Conservation (phyloP, 1,140 invertebrate species). For the Grapholita molesta region DNA sequence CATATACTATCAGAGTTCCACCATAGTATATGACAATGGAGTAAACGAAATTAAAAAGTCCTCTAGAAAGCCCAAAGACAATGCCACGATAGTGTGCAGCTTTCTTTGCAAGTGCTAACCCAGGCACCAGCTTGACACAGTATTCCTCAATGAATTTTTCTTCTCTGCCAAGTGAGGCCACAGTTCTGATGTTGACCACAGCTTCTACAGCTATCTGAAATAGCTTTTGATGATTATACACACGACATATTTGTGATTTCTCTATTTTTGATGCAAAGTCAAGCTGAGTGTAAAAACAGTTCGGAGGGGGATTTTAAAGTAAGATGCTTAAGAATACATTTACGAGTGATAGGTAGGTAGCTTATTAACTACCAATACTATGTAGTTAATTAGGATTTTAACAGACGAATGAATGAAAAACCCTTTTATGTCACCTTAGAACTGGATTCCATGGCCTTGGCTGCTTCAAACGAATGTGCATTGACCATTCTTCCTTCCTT, state of each 20-base stretch:
- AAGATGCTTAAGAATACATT: too few species aligned
- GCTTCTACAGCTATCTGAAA: constrained; percentile 86
- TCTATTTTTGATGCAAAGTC: too few species aligned
- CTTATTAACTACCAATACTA: too few species aligned
- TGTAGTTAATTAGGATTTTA: too few species aligned
- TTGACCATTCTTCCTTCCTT: constrained; percentile 81
- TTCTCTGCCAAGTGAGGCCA: constrained; percentile 86
- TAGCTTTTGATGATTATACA: too few species aligned
- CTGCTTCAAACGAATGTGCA: constrained; percentile 78
- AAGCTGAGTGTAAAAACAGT: too few species aligned
- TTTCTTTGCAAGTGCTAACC: constrained; percentile 75
- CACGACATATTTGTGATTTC: not conserved
- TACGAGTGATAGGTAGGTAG: too few species aligned
- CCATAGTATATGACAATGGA: constrained; percentile 86
- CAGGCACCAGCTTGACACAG: constrained; percentile 77
- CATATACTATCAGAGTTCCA: constrained; percentile 82
- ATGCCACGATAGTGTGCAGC: constrained; percentile 82
- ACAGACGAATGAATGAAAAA: too few species aligned
- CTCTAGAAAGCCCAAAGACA: constrained; percentile 85
- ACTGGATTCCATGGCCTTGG: constrained; percentile 80
- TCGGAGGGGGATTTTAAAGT: too few species aligned
- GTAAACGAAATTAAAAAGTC: constrained; percentile 88
- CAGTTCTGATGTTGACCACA: constrained; percentile 88
- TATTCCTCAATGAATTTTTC: constrained; percentile 82
- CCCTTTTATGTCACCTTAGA: constrained; percentile 80